Conservation (phyloP, 2,113 vertebrate species). For the Xerus inauris region DNA sequence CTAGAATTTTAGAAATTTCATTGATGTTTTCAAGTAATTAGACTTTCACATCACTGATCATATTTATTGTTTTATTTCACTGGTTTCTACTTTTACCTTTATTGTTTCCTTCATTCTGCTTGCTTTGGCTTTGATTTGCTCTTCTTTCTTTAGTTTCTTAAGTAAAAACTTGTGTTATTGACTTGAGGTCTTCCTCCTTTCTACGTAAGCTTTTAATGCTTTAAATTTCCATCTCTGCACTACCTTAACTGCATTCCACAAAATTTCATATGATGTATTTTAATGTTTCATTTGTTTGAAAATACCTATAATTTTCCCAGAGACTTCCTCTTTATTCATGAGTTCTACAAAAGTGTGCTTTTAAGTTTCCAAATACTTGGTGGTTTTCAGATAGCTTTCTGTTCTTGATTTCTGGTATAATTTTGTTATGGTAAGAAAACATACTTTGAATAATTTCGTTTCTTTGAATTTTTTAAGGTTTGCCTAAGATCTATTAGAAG, state of each 20-base stretch:
- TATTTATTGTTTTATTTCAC: too few relatives aligned
- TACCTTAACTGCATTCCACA: neutral
- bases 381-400: neutral
- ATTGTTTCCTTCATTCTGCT: too few relatives aligned
- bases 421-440: neutral
- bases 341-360: neutral
- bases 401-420: neutral
- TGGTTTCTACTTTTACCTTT: too few relatives aligned
- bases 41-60: too few relatives aligned
- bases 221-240: neutral
- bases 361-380: neutral
- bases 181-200: neutral
- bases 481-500: neutral
- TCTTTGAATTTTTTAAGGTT: neutral
- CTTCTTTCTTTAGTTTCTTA: neutral
- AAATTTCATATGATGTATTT: neutral
- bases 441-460: neutral
- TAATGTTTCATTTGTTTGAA: conserved; percentile 7
- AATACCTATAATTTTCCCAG: neutral
- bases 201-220: neutral
- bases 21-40: too few relatives aligned
- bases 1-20: too few relatives aligned
- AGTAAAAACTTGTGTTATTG: neutral
- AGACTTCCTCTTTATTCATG: neutral
- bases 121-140: conserved; percentile 2